Conservation (phyloP, 2,113 vertebrate species). For the Baryphthengus martii region DNA sequence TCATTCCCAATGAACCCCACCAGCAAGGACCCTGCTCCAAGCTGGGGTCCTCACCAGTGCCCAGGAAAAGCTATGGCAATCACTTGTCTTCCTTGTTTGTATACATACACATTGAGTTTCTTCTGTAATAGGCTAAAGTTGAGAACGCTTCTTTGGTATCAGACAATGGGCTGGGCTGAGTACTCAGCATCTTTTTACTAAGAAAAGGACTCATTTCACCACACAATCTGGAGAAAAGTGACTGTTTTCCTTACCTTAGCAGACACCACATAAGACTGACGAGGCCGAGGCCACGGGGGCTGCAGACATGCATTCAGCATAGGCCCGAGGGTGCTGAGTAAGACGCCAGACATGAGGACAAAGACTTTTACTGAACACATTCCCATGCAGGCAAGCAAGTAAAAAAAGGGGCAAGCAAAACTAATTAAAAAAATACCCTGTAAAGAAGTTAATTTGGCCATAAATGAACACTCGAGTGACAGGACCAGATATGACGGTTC, state of each 20-base stretch:
- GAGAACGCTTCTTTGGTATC: not conserved
- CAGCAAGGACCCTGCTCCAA: not conserved
- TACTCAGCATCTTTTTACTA: not conserved
- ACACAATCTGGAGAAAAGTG: not conserved
- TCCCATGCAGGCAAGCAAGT: not conserved
- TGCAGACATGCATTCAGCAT: rapidly evolving
- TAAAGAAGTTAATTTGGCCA: conserved; percentile 29
- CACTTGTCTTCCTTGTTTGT: not conserved
- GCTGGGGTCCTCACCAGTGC: rapidly evolving
- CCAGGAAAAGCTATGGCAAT: not conserved
- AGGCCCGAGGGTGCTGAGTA: not conserved
- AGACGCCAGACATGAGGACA: not conserved
- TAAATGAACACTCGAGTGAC: conserved; percentile 19
- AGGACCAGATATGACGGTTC: conserved; percentile 4
- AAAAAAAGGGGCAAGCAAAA: conserved; percentile 31
- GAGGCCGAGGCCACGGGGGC: not conserved
- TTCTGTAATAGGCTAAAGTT: not conserved
- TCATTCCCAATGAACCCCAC: not conserved
- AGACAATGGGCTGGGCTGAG: not conserved
- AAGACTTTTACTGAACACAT: not conserved
- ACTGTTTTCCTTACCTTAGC: not conserved
- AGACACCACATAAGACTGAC: rapidly evolving
- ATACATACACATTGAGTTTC: rapidly evolving
- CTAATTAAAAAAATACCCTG: not conserved
- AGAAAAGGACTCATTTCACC: not conserved